Percentiles rank a stretch among this genome's conserved stretches.
Conservation (phyloP, 2,797 vertebrate genomes). For the Chelon auratus region DNA sequence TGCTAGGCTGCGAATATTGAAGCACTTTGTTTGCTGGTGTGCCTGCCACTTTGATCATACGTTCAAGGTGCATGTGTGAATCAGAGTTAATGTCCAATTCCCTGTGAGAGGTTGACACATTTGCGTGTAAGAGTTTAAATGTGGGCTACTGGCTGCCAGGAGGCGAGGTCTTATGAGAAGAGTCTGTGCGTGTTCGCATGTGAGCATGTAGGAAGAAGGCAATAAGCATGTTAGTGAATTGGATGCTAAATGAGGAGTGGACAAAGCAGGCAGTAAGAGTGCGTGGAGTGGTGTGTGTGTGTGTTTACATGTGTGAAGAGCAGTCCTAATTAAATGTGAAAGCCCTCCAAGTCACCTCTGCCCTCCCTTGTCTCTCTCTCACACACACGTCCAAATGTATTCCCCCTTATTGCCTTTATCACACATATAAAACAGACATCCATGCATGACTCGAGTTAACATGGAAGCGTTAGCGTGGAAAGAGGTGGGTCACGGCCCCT, state of each 20-base stretch:
- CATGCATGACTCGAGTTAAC: constrained; percentile 55
- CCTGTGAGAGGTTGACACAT: constrained; percentile 43
- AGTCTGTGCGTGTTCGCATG: constrained; percentile 54
- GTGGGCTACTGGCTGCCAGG: constrained; percentile 27
- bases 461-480: constrained; percentile 73
- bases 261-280: constrained; percentile 56
- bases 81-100: constrained; percentile 43
- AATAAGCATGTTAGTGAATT: constrained; percentile 50
- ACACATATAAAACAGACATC: constrained; percentile 49
- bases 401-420: constrained; percentile 25
- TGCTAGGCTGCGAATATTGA: constrained; percentile 46
- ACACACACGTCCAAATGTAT: constrained; percentile 8
- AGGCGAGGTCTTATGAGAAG: constrained; percentile 47
- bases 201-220: constrained; percentile 32
- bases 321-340: constrained; percentile 77
- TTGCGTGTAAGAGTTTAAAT: constrained; percentile 51
- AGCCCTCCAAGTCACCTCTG: constrained; percentile 71
- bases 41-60: constrained; percentile 57
- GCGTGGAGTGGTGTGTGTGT: constrained; percentile 44
- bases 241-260: constrained; percentile 66
- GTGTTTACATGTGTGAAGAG: constrained; percentile 64
- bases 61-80: constrained; percentile 62
- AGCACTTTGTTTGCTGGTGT: constrained; percentile 64
- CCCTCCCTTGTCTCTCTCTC: constrained; percentile 25
- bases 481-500: constrained; percentile 64